phyloP scores from a whole-genome alignment of 2,888 invertebrate genomes.

The Cheiracanthium punctorium region DNA sequence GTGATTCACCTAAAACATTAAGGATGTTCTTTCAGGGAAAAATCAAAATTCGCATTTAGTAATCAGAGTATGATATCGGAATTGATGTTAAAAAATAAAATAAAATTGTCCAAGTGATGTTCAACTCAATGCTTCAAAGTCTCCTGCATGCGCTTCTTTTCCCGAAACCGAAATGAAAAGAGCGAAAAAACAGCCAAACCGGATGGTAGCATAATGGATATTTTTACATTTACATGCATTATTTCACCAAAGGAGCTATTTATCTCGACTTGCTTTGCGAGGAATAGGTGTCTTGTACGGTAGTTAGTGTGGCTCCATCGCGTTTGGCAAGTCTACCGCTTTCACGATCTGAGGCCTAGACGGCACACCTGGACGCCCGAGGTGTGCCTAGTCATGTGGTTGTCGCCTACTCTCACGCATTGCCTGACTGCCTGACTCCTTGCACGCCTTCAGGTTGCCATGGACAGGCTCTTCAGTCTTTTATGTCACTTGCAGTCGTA shows the following conservation, averaged over 20 bases:
- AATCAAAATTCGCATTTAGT: no score
- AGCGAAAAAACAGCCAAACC: constrained; percentile 24
- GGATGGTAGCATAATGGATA: constrained; percentile 42
- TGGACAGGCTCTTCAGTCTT: constrained; percentile 5
- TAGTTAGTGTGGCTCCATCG: constrained; percentile 19
- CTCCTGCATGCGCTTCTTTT: not conserved
- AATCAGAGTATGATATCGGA: no score
- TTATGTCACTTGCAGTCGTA: not conserved
- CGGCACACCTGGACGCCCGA: constrained; percentile 45
- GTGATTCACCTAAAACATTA: no score
- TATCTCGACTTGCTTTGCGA: not conserved
- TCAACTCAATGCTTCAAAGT: not conserved
- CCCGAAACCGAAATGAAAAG: not conserved
- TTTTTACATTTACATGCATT: constrained; percentile 47
- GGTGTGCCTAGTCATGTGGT: constrained; percentile 41
- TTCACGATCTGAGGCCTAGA: constrained; percentile 30
- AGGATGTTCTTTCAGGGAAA: no score
- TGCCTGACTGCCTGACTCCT: constrained; percentile 39
- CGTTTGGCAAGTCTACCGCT: constrained; percentile 42
- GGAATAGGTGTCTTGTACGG: constrained; percentile 4
- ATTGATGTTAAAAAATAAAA: no score
- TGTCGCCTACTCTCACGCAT: constrained; percentile 60
- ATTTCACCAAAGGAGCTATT: constrained; percentile 39
- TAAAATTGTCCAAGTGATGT: no score
- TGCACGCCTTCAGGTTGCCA: constrained; percentile 48